These are phyloP conservation scores for Andrena flavipes DNA, from an alignment of 2,888 invertebrate species.

Conservation along the genomic window DNA sequence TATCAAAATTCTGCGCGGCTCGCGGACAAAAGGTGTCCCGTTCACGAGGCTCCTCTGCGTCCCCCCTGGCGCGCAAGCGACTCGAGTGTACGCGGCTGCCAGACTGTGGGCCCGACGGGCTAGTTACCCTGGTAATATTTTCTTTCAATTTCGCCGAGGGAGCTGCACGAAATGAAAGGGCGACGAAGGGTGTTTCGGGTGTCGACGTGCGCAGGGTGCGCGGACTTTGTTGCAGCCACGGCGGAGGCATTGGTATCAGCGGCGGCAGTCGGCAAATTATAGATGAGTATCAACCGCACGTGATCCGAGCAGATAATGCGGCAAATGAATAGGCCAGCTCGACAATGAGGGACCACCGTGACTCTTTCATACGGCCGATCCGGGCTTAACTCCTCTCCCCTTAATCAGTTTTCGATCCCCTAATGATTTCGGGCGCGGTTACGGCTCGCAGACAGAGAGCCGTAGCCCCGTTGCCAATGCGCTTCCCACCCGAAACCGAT, in stretches of 20 bases:
- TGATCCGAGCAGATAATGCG: slow-evolving; percentile 81
- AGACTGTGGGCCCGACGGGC: slow-evolving; percentile 3
- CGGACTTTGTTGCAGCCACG: slow-evolving; percentile 31
- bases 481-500: slow-evolving; percentile 50
- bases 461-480: slow-evolving; percentile 40
- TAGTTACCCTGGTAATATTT: slow-evolving; percentile 72
- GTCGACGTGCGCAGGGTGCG: slow-evolving; percentile 27
- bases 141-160: slow-evolving; percentile 77
- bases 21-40: slow-evolving; percentile 40
- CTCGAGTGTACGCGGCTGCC: background rate
- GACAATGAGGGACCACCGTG: slow-evolving; percentile 80
- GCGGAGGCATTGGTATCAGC: slow-evolving; percentile 45
- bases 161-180: slow-evolving; percentile 63
- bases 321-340: slow-evolving; percentile 80
- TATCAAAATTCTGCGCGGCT: slow-evolving; percentile 40
- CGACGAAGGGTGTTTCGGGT: slow-evolving; percentile 40
- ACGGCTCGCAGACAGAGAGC: slow-evolving; percentile 55
- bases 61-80: background rate
- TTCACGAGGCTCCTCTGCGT: slow-evolving; percentile 12
- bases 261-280: slow-evolving; percentile 77
- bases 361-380: slow-evolving; percentile 80
- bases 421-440: slow-evolving; percentile 80
- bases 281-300: slow-evolving; percentile 82
- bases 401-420: slow-evolving; percentile 83
- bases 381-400: slow-evolving; percentile 75